Evolutionary conservation across 2,888 invertebrate species (phyloP).

Genomic region (Mycogona germanica): DNA sequence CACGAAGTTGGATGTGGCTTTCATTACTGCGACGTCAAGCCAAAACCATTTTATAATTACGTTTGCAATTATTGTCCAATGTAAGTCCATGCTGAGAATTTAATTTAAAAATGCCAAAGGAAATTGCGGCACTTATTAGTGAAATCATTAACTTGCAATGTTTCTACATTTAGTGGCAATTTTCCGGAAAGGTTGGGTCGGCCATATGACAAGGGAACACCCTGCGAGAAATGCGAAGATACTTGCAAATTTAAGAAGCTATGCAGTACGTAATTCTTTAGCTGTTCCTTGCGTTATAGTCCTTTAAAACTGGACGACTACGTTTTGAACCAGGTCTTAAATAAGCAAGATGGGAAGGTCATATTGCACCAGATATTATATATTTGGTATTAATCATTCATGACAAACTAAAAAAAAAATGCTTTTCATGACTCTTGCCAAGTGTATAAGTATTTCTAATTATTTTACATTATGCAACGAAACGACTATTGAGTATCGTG

Average conservation of each 20-base stretch:
- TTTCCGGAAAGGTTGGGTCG: slow-evolving; percentile 45
- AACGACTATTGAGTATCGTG: no score
- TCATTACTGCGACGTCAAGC: slow-evolving; percentile 43
- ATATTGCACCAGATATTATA: no score
- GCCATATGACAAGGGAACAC: slow-evolving; percentile 48
- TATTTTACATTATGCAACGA: neutral
- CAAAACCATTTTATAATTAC: slow-evolving; percentile 55
- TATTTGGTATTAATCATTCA: neutral
- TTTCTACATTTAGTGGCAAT: slow-evolving; percentile 45
- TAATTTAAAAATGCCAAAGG: no score
- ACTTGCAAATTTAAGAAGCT: slow-evolving; percentile 48
- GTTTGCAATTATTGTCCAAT: slow-evolving; percentile 74
- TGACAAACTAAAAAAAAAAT: no score
- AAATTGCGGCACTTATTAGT: neutral
- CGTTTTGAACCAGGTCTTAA: neutral
- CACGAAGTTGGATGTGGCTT: slow-evolving; percentile 66
- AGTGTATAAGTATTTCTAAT: neutral
- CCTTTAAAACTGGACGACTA: neutral
- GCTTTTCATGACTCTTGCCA: neutral
- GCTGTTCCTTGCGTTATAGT: neutral
- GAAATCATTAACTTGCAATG: neutral
- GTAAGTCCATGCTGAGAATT: no score
- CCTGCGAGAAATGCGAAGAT: slow-evolving; percentile 52
- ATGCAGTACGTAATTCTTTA: slow-evolving; percentile 39
- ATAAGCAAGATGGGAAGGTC: neutral